Evolutionary conservation across 1,140 invertebrate genomes (phyloP).

Genomic region (Drosophila orena): DNA sequence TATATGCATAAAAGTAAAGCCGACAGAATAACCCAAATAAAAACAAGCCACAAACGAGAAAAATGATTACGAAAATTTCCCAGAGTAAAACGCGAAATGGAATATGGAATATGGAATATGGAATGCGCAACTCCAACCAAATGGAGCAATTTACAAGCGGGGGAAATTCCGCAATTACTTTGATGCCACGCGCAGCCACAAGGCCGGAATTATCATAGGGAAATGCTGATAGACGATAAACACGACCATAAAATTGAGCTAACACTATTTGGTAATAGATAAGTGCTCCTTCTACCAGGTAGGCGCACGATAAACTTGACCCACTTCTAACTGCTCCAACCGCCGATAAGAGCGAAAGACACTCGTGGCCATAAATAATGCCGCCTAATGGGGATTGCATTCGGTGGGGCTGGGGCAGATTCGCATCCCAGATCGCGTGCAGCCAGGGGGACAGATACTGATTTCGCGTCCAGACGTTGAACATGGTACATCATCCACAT

Average conservation of each 20-base stretch:
- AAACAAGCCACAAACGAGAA: conserved; percentile 43
- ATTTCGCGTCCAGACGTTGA: not conserved
- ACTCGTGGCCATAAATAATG: conserved; percentile 15
- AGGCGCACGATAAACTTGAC: conserved; percentile 70
- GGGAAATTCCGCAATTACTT: conserved; percentile 67
- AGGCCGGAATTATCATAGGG: conserved; percentile 53
- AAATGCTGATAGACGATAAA: conserved; percentile 45
- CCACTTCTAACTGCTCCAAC: conserved; percentile 49
- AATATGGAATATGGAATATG: conserved; percentile 15
- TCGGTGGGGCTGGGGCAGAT: not conserved
- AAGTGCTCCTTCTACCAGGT: conserved; percentile 19
- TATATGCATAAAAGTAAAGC: conserved; percentile 40
- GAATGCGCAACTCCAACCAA: conserved; percentile 22
- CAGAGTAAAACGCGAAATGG: conserved; percentile 42
- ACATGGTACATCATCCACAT: conserved; percentile 22
- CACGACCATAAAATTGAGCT: conserved; percentile 23
- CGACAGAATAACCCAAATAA: conserved; percentile 53
- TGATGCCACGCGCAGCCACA: conserved; percentile 53
- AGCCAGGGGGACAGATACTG: conserved; percentile 2
- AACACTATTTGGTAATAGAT: conserved; percentile 50
- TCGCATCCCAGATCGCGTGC: conserved; percentile 32
- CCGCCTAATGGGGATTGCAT: not conserved
- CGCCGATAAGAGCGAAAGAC: conserved; percentile 29
- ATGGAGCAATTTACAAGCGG: conserved; percentile 53
- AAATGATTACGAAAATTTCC: conserved; percentile 64